Evolutionary conservation across 2,797 vertebrate genomes (phyloP), one percentile per base, ranked within the genome.

Genomic region (Peromyscus aztecus): DNA sequence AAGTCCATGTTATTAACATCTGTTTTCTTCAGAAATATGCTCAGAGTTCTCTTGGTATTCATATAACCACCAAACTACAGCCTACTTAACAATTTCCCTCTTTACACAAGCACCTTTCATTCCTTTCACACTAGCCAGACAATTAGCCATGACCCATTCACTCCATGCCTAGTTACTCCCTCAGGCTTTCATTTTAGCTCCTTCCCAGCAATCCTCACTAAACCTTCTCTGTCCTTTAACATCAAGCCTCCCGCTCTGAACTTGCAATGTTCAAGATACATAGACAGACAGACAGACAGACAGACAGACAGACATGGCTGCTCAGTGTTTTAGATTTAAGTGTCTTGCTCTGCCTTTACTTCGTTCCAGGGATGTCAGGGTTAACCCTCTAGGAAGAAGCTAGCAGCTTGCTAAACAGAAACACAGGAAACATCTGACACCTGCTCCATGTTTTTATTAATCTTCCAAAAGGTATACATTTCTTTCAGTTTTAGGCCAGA

Each of bases 401-500:
- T 67, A 75, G 19, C 14, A 87, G 40, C 37, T 40, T 93, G 67
- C 57, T 81, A 91, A 78, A 34, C 29, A 8, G 21, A 93, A 75
- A 73, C 16, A 90, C 1, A 65, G 17, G 67, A 88, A 85, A 80
- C 77, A 91, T 2, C 31, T 61, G 6, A 69, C 73, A 86, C 71
- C 2, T 43, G 8, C 69, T 8, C 90, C 46, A 59, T 61, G 49
- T 76, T 92, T 80, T 78, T 6, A 82, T 31, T 86, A 83, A 34
- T 73, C 92, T 97, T 94, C 43, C 17, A 73, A 96, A 97, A 81
- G 21, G 13, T 67, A 37, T 27, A 75, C 40, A 69, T 73, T 49
- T 21, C 81, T 94, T 91, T 46, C 80, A 94, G 37, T 85, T 86
- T 11, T 94, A 89, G 57, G 89, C 19, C 31, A 96, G 91, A 67